A percentile compares a stretch with the other conserved stretches of the same genome.
Conservation (phyloP, 2,113 vertebrate species). For the Atractosteus spatula region DNA sequence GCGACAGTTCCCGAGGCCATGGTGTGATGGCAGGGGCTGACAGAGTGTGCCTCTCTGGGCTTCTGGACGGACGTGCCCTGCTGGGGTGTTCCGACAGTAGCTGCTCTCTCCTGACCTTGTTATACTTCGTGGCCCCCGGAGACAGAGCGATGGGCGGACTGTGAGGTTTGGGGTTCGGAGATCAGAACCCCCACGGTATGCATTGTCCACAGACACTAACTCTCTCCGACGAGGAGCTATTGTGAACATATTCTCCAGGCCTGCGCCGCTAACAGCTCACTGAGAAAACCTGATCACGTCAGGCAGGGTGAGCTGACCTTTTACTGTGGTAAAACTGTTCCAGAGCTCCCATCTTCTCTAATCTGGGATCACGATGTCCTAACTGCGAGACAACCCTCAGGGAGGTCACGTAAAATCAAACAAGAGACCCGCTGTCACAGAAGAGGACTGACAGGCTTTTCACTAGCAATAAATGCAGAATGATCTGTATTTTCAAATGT, state of each 20-base stretch:
- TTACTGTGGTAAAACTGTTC: conserved; percentile 60
- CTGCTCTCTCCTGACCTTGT: conserved; percentile 58
- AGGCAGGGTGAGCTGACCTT: conserved; percentile 63
- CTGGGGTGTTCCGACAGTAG: conserved; percentile 51
- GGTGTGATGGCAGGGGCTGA: conserved; percentile 61
- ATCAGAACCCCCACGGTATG: conserved; percentile 80
- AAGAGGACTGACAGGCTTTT: too few species aligned
- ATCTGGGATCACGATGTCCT: conserved; percentile 61
- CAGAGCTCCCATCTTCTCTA: conserved; percentile 32
- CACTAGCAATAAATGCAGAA: too few species aligned
- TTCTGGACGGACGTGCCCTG: conserved; percentile 6
- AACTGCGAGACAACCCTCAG: conserved; percentile 43
- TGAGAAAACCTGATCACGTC: conserved; percentile 63
- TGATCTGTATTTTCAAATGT: too few species aligned
- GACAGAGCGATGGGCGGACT: conserved; percentile 41
- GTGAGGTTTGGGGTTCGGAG: conserved; percentile 50
- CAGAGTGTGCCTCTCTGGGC: conserved; percentile 28
- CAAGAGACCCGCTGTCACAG: too few species aligned
- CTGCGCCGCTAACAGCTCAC: conserved; percentile 56
- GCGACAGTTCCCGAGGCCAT: conserved; percentile 36
- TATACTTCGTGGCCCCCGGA: conserved; percentile 63
- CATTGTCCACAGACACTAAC: conserved; percentile 77
- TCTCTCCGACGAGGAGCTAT: conserved; percentile 81
- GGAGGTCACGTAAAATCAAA: conserved; percentile 4
- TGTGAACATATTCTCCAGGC: conserved; percentile 90